Conservation (phyloP, 92 coral and sea anemone genomes). For the Heteractis magnifica region DNA sequence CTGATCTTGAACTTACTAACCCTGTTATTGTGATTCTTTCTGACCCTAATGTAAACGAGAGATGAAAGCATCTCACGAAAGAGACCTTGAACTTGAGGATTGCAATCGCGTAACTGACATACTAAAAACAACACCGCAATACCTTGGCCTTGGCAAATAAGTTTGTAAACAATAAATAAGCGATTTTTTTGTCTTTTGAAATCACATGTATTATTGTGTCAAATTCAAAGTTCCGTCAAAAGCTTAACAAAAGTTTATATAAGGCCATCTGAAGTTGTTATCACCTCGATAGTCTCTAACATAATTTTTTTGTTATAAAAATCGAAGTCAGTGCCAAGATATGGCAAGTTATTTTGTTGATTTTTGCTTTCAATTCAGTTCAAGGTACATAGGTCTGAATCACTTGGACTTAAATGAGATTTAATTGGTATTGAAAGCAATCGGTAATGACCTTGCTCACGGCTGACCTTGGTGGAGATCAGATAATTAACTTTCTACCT, state of each 20-base stretch:
- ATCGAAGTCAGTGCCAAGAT: neutral
- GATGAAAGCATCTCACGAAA: neutral
- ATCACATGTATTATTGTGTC: no score
- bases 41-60: constrained; percentile 10
- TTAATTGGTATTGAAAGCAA: constrained; percentile 8
- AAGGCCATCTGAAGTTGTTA: neutral
- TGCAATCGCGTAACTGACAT: neutral
- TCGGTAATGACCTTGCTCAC: constrained; percentile 22
- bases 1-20: neutral
- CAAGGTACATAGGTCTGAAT: neutral
- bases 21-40: neutral
- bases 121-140: neutral
- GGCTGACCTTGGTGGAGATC: constrained; percentile 10
- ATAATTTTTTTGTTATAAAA: neutral
- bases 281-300: neutral
- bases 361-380: neutral
- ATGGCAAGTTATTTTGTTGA: neutral
- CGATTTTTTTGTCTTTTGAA: neutral
- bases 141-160: constrained; percentile 9
- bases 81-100: neutral
- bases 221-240: neutral
- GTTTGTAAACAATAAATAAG: constrained; percentile 5
- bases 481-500: constrained; percentile 7
- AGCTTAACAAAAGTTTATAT: neutral
- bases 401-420: neutral